These are phyloP conservation scores for Engraulis encrasicolus DNA, from an alignment of 2,113 vertebrate species.

Conservation along the genomic window DNA sequence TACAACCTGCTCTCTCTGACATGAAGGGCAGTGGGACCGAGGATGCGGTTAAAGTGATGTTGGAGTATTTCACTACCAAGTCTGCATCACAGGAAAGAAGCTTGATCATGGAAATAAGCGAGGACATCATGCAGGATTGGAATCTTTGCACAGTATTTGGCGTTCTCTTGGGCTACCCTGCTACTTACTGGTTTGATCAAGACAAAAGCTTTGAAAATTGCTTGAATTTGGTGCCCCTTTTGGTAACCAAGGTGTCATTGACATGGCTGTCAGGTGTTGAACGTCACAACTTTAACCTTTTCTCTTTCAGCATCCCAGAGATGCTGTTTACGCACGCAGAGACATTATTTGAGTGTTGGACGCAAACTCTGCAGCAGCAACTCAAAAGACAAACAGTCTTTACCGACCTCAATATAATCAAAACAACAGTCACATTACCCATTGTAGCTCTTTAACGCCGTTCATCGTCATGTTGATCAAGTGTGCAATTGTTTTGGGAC, in stretches of 20 bases:
- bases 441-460: slow-evolving; percentile 80
- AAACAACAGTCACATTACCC: slow-evolving; percentile 77
- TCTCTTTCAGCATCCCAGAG: slow-evolving; percentile 90
- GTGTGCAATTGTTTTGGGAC: background rate
- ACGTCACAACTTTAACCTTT: slow-evolving; percentile 72
- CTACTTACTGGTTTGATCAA: slow-evolving; percentile 80
- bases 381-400: slow-evolving; percentile 81
- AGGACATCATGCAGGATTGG: slow-evolving; percentile 70
- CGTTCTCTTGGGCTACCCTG: slow-evolving; percentile 87
- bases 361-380: slow-evolving; percentile 64
- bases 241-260: slow-evolving; percentile 74
- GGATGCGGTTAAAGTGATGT: slow-evolving; percentile 61
- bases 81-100: slow-evolving; percentile 53
- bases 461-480: background rate
- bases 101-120: slow-evolving; percentile 47
- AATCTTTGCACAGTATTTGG: slow-evolving; percentile 89
- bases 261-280: slow-evolving; percentile 65
- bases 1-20: slow-evolving; percentile 65
- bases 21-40: slow-evolving; percentile 52
- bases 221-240: slow-evolving; percentile 82
- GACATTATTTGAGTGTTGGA: slow-evolving; percentile 75
- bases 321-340: slow-evolving; percentile 67
- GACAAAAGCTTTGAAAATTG: slow-evolving; percentile 80
- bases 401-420: slow-evolving; percentile 76
- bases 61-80: slow-evolving; percentile 64